Base-by-base conservation (phyloP, 2,797 vertebrate genomes). In the Notolepis coatsorum region DNA sequence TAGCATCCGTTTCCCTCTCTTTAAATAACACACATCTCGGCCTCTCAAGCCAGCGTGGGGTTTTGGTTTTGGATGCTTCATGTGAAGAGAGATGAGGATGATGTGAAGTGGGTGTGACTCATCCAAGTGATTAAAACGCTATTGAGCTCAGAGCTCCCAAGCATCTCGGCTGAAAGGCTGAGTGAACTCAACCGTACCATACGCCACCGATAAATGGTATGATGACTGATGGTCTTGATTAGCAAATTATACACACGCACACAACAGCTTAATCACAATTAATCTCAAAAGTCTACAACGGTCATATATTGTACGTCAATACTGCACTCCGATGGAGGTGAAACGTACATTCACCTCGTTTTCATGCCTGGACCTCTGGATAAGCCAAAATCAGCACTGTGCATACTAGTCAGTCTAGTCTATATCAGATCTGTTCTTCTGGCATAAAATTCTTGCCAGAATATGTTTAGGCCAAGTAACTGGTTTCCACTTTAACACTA, bases 101-200 rank as follows among this genome's bases (percentile, higher is more conserved):
- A 82, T 83, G 78, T 67, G 79, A 86, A 86, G 81, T 84, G 82
- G 73, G 79, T 68, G 66, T 76, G 82, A 86, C 82, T 89, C 82
- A 85, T 82, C 68, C 80, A 71, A 86, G 82, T 84, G 75, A 87
- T 88, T 87, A 85, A 88, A 88, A 84, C 55, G 78, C 75, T 58
- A 65, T 75, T 67, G 75, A 5, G 48, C 27, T 21, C 27, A 35
- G 27, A 51, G 48, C 27, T 50, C 78, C 80, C n/a, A n/a, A n/a
- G 27, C 75, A 73, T 82, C 77, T 81, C 75, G 75, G 79, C 81
- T 82, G 69, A 81, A 77, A 84, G 69, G 77, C 41, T 5, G 50
- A 42, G 63, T 68, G 79, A 87, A 83, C 56, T 79, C 69, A 60
- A 75, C 73, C 75, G 60, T n/a, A n/a, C n/a, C 61, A 71, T 77